Base-by-base conservation (phyloP, 2,888 invertebrate genomes). In the Syritta pipiens region DNA sequence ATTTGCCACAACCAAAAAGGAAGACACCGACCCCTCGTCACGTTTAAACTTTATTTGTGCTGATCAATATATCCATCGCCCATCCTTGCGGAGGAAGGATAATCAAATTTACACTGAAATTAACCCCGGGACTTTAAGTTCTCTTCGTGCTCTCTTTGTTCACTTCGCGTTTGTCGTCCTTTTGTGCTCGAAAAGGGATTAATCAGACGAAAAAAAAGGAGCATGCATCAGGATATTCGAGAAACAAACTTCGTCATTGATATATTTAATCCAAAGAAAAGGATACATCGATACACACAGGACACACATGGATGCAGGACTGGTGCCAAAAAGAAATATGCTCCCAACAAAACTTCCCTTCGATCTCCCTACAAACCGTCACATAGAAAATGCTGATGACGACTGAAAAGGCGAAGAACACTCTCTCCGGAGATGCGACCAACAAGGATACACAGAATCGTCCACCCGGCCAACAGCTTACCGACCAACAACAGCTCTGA, bases 21-120 rank as follows among this genome's bases (percentile, higher is more conserved):
- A 57, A 44, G 35, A n/a, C n/a, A n/a, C n/a, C n/a, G 57, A 49
- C 71, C 59, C 59, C 57, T 65, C 71, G 71, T 57, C 71, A 71
- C 65, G 59, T 77, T 71, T 69, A 37, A 65, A 71, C 51, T 63
- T 71, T 77, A 65, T 46, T 71, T 67, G 44, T 37, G 51, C 44
- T 59, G 57, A 79, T 74, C 67, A 57, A 62, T 79, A 67, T 65
- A 51, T n/a, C n/a, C n/a, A n/a, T n/a, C n/a, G 37, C 9, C 7
- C 9, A 9, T 48, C 28, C 53, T 60, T 53, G n/a, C 14, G 19
- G 12, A 53, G 22, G 49, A 67, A 44, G 74, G 72, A 67, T 74
- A 68, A 68, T 79, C 67, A 74, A 79, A 79, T 79, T 72, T 68
- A 57, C 74, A 68, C 79, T 40, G 20, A 74, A 74, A 67, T 79